Conservation (phyloP, 2,888 invertebrate species). For the Catonia carolina region DNA sequence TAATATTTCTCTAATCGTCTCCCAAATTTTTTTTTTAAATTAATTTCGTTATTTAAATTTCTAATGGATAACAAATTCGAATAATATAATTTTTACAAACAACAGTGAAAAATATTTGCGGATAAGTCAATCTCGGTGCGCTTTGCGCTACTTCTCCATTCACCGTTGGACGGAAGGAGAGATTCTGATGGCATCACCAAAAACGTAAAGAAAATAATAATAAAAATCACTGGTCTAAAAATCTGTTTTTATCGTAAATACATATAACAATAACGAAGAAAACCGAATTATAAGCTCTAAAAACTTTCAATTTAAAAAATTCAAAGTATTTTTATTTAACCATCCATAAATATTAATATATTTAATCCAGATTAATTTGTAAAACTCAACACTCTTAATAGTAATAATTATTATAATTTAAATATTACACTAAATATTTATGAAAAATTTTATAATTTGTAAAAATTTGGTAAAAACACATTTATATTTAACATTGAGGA, state of each 20-base stretch:
- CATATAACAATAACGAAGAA: not conserved
- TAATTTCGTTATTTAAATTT: not conserved
- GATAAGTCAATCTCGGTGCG: not conserved
- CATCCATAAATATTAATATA: too few relatives aligned
- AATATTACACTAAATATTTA: too few relatives aligned
- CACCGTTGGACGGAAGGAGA: conserved; percentile 23
- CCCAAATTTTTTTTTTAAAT: too few relatives aligned
- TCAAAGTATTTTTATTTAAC: too few relatives aligned
- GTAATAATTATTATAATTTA: too few relatives aligned
- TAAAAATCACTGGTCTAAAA: not conserved
- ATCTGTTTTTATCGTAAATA: not conserved
- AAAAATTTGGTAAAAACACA: too few relatives aligned
- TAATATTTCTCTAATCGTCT: too few relatives aligned
- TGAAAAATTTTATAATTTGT: too few relatives aligned
- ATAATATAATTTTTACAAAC: not conserved
- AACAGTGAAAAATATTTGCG: not conserved
- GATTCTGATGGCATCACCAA: conserved; percentile 13
- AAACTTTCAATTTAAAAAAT: too few relatives aligned
- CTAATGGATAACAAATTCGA: not conserved
- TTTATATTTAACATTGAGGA: conserved; percentile 2
- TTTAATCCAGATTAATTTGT: too few relatives aligned
- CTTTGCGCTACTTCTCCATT: conserved; percentile 15
- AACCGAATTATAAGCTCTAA: conserved; percentile 1
- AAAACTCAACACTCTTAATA: too few relatives aligned
- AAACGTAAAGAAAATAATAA: not conserved